These are phyloP conservation scores for Pachyramphus minor DNA, from an alignment of 2,113 vertebrate genomes.

Conservation along the genomic window DNA sequence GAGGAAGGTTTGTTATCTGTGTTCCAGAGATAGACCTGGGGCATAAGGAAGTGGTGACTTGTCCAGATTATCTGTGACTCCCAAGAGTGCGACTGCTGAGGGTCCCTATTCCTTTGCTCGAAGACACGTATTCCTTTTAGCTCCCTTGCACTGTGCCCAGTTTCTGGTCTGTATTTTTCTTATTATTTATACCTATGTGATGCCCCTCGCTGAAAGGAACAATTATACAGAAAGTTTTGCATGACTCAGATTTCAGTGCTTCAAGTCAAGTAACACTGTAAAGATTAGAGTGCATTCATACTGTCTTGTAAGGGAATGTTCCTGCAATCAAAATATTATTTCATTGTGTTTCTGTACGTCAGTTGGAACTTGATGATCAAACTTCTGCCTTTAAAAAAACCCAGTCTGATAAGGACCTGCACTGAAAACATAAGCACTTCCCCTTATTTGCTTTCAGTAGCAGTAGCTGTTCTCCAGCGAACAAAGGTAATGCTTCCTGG, in stretches of 20 bases:
- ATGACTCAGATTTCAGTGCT: neutral
- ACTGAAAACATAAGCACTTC: neutral
- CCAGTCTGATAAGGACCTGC: neutral
- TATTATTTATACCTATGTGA: accelerated
- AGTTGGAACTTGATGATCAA: neutral
- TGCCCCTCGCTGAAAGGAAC: neutral
- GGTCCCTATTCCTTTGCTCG: neutral
- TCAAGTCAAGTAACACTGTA: neutral
- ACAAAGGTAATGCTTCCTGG: neutral
- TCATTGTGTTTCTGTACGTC: neutral
- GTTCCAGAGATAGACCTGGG: neutral
- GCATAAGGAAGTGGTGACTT: neutral
- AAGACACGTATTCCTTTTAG: neutral
- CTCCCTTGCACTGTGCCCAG: neutral
- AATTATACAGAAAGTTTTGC: neutral
- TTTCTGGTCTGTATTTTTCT: neutral
- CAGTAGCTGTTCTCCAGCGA: neutral
- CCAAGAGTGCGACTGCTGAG: neutral
- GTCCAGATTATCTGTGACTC: neutral
- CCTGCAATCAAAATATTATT: neutral
- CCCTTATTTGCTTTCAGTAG: neutral
- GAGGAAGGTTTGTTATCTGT: neutral
- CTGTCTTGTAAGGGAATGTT: neutral
- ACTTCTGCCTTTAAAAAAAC: neutral
- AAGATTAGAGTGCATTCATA: neutral